Evolutionary conservation across 2,113 vertebrate species (phyloP).

Genomic region (Corvus moneduloides): DNA sequence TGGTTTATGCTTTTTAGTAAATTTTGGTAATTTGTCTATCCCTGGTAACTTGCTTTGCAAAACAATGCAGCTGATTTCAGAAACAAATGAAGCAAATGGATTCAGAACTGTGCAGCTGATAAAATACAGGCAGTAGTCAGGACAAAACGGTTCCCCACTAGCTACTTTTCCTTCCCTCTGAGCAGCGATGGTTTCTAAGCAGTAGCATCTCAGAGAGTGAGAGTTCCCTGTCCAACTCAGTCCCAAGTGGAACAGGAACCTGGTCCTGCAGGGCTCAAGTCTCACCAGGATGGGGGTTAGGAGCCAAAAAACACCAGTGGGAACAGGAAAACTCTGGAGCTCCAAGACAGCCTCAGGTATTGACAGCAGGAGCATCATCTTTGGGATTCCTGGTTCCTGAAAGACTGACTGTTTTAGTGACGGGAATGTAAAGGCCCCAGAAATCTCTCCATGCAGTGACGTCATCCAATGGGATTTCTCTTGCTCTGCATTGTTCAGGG

Average conservation of each 20-base stretch:
- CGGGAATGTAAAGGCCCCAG: neutral
- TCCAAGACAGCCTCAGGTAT: neutral
- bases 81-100: neutral
- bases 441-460: rapidly evolving
- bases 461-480: neutral
- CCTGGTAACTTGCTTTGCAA: neutral
- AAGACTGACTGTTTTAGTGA: neutral
- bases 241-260: neutral
- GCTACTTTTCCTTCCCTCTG: neutral
- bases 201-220: neutral
- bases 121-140: neutral
- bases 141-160: neutral
- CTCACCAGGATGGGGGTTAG: neutral
- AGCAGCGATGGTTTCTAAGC: neutral
- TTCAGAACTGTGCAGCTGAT: neutral
- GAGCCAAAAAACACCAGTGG: neutral
- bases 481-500: neutral
- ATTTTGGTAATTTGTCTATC: neutral
- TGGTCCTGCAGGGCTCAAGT: neutral
- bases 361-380: neutral
- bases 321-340: neutral
- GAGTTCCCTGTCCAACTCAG: neutral
- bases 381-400: neutral
- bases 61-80: neutral
- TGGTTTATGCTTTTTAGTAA: neutral